Evolutionary conservation across 2,113 vertebrate species (phyloP), one percentile per base, ranked within the genome.

Genomic region (Cheirogaleus medius): DNA sequence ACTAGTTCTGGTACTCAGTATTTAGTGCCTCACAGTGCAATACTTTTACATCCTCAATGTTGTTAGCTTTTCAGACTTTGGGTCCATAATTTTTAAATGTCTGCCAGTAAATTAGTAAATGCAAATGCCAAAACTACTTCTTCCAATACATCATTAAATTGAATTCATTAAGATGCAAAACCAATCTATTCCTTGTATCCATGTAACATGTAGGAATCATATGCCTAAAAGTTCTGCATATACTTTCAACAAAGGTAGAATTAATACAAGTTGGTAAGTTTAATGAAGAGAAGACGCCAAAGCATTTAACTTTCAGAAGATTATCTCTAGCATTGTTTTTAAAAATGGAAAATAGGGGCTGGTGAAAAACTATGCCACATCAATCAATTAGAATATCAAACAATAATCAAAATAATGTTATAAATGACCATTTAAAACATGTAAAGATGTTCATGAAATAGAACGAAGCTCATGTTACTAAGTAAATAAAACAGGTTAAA

Each of bases 31-130:
- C 7, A 49, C 21, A 94, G 18, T 56, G 12, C 2, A 87, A 60
- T 95, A 91, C 39, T 74, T 93, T 90, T 80, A 83, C 60, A 91
- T 86, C 90, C 2, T 88, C 3, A 89, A 44, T 13, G 20, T 12
- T 88, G 29, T 60, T 92, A 74, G 77, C 18, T 80, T 90, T 97
- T 95, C 52, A 93, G 85, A 89, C 17, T 95, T 86, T 93, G 42
- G 44, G 49, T 74, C 17, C 21, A 94, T 71, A 93, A 74, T 80
- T 95, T 93, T 94, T 69, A 93, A 93, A 76, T 39, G 47, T 60
- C 27, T 92, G 27, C 32, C 39, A 97, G 29, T 84, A 73, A 91
- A n/a, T 93, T 13, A 85, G 49, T 78, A 91, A 80, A 83, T 56
- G 23, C 54, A 96, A 93, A 96, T 89, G 37, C 10, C 78, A 92